Conservation (phyloP, 2,888 invertebrate species). For the Papilio protenor region DNA sequence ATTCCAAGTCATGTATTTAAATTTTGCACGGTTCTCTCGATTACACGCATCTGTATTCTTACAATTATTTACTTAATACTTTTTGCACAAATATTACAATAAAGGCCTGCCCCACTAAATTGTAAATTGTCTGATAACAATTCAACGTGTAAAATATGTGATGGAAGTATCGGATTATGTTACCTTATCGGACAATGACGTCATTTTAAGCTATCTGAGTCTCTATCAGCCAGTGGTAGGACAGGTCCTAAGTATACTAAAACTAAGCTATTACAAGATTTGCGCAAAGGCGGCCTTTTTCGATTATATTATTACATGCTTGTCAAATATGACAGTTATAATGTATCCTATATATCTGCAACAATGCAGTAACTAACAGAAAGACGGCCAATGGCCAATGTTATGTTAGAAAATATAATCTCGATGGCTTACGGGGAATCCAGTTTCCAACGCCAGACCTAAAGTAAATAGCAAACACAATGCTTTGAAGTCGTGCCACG, state of each 20-base stretch:
- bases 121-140: too few species aligned
- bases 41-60: background rate
- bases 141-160: too few species aligned
- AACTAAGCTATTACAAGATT: too few species aligned
- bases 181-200: too few species aligned
- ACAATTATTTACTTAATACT: too few species aligned
- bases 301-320: background rate
- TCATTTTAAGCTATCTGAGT: too few species aligned
- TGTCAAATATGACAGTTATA: background rate
- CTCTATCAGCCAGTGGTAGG: too few species aligned
- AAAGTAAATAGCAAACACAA: conserved; percentile 30
- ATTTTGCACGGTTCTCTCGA: background rate
- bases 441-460: conserved; percentile 18
- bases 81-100: too few species aligned
- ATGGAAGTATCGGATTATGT: too few species aligned
- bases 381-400: background rate
- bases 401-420: conserved; percentile 28
- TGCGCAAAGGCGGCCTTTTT: too few species aligned
- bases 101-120: too few species aligned
- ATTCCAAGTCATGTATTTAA: background rate
- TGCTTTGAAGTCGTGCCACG: conserved; percentile 64
- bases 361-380: background rate
- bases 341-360: background rate
- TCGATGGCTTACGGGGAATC: conserved; percentile 27
- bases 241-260: too few species aligned